phyloP scores from a whole-genome alignment of 1,140 invertebrate genomes.

The Phocides pigmalion region DNA sequence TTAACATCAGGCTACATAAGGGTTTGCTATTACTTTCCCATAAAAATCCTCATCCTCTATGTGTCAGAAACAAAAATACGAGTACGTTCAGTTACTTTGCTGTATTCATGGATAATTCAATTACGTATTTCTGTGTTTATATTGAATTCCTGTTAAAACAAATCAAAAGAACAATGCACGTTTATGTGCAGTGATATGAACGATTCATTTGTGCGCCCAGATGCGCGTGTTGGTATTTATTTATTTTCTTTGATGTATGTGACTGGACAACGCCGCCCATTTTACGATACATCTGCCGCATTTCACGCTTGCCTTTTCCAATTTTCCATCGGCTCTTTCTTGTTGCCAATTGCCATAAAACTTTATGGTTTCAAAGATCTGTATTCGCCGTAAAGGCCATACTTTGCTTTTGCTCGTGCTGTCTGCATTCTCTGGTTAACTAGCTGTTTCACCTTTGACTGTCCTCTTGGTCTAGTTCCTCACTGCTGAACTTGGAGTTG shows the following conservation, averaged over 20 bases:
- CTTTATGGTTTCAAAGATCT: conserved; percentile 69
- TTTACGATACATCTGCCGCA: conserved; percentile 72
- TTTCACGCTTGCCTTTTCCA: conserved; percentile 78
- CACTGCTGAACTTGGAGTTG: too few relatives aligned
- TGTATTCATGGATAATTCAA: too few relatives aligned
- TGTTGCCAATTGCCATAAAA: conserved; percentile 72
- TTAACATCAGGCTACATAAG: too few relatives aligned
- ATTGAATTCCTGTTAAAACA: not conserved
- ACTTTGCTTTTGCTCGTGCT: conserved; percentile 71
- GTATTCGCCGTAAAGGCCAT: conserved; percentile 55
- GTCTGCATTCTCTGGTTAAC: conserved; percentile 50
- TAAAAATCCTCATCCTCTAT: too few relatives aligned
- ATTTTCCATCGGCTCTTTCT: conserved; percentile 72
- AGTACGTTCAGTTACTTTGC: too few relatives aligned
- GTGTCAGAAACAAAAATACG: too few relatives aligned
- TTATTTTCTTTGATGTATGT: conserved; percentile 52
- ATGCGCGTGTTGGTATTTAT: conserved; percentile 44
- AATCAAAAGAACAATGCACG: not conserved
- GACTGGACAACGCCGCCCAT: conserved; percentile 41
- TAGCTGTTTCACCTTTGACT: too few relatives aligned
- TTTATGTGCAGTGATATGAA: not conserved
- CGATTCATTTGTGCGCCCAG: conserved; percentile 28
- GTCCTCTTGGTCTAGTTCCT: too few relatives aligned
- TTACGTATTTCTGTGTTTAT: not conserved
- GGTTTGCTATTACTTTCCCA: too few relatives aligned